Evolutionary conservation across 2,888 invertebrate genomes (phyloP).

Genomic region (Sialis lutaria): DNA sequence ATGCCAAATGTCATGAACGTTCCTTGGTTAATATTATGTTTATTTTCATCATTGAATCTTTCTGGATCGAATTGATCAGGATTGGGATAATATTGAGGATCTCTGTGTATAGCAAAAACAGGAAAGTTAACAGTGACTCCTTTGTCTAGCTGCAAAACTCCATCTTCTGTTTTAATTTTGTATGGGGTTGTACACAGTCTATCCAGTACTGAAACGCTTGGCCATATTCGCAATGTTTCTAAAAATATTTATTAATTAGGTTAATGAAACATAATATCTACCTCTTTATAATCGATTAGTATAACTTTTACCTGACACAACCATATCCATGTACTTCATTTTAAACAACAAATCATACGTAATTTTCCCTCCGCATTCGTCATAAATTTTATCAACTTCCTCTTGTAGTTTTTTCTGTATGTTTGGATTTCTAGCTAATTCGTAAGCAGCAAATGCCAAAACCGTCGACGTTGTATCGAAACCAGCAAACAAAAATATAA

Average conservation of each 20-base stretch:
- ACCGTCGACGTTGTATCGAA: conserved; percentile 28
- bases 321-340: conserved; percentile 27
- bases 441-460: conserved; percentile 24
- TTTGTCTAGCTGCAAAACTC: conserved; percentile 11
- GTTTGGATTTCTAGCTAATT: conserved; percentile 25
- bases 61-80: conserved; percentile 29
- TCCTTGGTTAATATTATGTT: conserved; percentile 26
- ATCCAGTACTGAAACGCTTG: conserved; percentile 28
- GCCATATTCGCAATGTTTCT: conserved; percentile 34
- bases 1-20: conserved; percentile 33
- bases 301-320: conserved; percentile 8
- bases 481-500: conserved; percentile 30
- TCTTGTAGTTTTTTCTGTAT: conserved; percentile 25
- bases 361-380: conserved; percentile 14
- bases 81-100: conserved; percentile 24
- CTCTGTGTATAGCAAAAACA: conserved; percentile 23
- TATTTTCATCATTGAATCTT: conserved; percentile 22
- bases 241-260: conserved; percentile 7
- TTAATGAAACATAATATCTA: no score
- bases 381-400: conserved; percentile 17
- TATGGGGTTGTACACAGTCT: conserved; percentile 30
- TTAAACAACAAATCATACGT: conserved; percentile 19
- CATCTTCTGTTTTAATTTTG: conserved; percentile 19
- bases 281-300: no score
- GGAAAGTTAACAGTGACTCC: conserved; percentile 22